Base-by-base conservation (phyloP, 2,113 vertebrate genomes). In the Emydocephalus ijimae region DNA sequence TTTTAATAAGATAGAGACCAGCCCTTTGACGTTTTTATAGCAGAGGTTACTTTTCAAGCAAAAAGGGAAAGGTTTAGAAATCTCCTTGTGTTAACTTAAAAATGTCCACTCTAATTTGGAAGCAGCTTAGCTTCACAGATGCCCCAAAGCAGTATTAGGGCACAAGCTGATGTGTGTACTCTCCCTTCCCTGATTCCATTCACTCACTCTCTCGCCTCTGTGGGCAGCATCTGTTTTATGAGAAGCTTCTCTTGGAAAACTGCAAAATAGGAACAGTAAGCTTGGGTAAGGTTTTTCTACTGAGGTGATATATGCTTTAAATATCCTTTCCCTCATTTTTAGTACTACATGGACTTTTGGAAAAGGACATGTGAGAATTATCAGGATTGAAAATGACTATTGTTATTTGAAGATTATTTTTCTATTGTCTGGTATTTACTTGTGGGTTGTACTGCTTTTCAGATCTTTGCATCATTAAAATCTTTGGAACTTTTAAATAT, bases 161-260 rank as follows among this genome's bases (percentile, higher is more conserved):
- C 96, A 90, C 91, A 90, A 88, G 39, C 88, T 92, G 91, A 61
- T 21, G 0, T 2, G 48, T 45, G 55, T 52, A 5, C 8, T 11
- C 74, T 95, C 4, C 94, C 10, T 52, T 55, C 88, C 54, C 57
- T 74, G 54, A 94, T 85, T 92, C 50, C 20, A 20, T 56, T 69
- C 48, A 12, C 23, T 69, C 92, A 94, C 93, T 87, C 61, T 88
- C 69, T 34, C 9, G 81, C 94, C 45, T 94, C 94, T 91, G 92
- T 92, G 90, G 69, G 95, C 88, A 61, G 92, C 91, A 90, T 95
- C 93, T 61, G 95, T 96, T 95, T 95, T 95, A 95, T 94, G 95
- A 94, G 85, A 93, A 95, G 90, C 94, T 93, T 96, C 96, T 96
- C 87, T 92, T 96, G 95, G 94, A 94, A 94, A 94, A 96, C 96